phyloP scores from a whole-genome alignment of 2,113 vertebrate species.

The Ptilorrhoa leucosticta region DNA sequence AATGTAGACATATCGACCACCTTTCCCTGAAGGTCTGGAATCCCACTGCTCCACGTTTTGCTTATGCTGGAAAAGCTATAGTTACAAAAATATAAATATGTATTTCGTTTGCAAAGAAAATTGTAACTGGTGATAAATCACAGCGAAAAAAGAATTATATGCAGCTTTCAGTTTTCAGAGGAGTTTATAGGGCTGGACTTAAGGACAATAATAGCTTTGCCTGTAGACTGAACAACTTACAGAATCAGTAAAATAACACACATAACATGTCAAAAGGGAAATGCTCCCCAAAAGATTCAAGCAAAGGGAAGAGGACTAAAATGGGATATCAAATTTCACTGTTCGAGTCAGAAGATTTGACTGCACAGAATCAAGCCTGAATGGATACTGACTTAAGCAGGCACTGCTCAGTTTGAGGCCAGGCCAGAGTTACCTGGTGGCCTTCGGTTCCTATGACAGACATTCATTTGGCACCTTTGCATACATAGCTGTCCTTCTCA shows the following conservation, averaged over 20 bases:
- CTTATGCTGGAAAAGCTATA: not conserved
- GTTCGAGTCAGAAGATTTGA: not conserved
- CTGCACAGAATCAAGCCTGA: not conserved
- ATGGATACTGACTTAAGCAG: not conserved
- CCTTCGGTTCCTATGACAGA: not conserved
- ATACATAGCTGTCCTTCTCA: not conserved
- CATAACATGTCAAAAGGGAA: not conserved
- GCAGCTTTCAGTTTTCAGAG: not conserved
- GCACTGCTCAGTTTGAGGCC: not conserved
- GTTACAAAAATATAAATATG: not conserved
- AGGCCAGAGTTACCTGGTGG: not conserved
- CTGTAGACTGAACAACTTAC: not conserved
- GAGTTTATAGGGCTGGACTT: not conserved
- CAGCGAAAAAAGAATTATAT: fast-evolving
- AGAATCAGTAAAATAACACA: not conserved
- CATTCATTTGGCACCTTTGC: not conserved
- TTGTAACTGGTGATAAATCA: not conserved
- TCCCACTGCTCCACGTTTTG: not conserved
- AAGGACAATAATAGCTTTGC: not conserved
- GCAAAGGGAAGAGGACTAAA: not conserved
- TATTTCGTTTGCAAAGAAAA: not conserved
- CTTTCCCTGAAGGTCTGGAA: not conserved
- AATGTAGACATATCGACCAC: not conserved
- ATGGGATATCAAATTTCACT: not conserved
- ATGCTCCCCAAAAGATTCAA: not conserved